Evolutionary conservation across 2,113 vertebrate species (phyloP).

Genomic region (Cephalopterus ornatus): DNA sequence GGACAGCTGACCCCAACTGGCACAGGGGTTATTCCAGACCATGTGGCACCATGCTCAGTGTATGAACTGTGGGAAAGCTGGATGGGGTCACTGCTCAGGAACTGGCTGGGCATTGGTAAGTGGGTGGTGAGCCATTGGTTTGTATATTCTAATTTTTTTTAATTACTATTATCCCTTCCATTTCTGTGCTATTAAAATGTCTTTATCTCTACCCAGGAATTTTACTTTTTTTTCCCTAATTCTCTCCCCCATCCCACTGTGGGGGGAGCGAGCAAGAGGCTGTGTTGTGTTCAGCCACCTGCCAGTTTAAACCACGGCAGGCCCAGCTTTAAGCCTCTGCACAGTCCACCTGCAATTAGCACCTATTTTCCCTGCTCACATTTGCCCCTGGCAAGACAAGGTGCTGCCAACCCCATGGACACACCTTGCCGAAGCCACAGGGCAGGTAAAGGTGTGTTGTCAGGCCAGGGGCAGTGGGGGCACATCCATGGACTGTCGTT

Average conservation of each 20-base stretch:
- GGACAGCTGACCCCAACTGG: background rate
- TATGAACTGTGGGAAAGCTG: background rate
- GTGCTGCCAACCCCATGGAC: rapidly evolving
- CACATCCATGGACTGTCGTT: rapidly evolving
- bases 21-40: background rate
- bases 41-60: too few species aligned
- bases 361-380: background rate
- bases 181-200: background rate
- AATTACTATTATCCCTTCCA: background rate
- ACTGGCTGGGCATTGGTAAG: background rate
- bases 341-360: background rate
- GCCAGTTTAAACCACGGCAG: background rate
- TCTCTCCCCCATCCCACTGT: background rate
- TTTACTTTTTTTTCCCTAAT: background rate
- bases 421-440: rapidly evolving
- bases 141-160: background rate
- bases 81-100: background rate
- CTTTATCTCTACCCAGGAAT: background rate
- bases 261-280: background rate
- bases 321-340: background rate
- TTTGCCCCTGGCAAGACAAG: background rate
- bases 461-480: rapidly evolving
- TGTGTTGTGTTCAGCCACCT: background rate
- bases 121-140: too few species aligned
- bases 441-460: background rate